Evolutionary conservation across 2,797 vertebrate species (phyloP), one percentile per base, ranked within the genome.

Genomic region (Fistularia commersonii): DNA sequence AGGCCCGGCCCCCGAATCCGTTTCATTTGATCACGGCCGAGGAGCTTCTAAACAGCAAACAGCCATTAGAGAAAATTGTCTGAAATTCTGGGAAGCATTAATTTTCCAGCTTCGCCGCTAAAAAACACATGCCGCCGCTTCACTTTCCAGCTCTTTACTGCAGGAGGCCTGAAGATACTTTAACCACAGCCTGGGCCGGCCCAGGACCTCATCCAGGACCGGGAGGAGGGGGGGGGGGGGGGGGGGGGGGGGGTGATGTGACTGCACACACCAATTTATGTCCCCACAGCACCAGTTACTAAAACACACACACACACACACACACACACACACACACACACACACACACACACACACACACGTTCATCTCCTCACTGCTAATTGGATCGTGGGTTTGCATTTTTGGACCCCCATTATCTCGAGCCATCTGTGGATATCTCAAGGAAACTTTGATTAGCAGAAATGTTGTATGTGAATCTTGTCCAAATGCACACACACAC

Each of bases 351-450:
- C 37, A 45, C 57, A 44, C 41, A 38, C 40, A 38, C 12, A 60
- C 6, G 36, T 34, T 15, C 34, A 50, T n/a, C 33, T 39, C 40
- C 15, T 10, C 15, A 14, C 0, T 38, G 41, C 59, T 77, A 74
- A 80, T 74, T 79, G 68, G 69, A 79, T 76, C 72, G 69, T 61
- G 71, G 67, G 14, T 57, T 68, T 72, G 51, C 61, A 6, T 61
- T 66, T 75, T 64, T 77, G 62, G 65, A 72, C 11, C 11, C 48
- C 52, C 14, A 50, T 74, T 79, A 75, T 80, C 72, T 69, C 45
- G 36, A 14, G 34, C 61, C 64, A 79, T 79, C 69, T 59, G 62
- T 39, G 41, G 32, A 48, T 63, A 57, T 77, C 68, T 68, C 15
- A 23, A 69, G 57, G 62, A 63, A 61, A 41, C 45, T 66, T 48